These are phyloP conservation scores for Cephus rjabovi DNA, from an alignment of 2,888 invertebrate genomes.

Conservation along the genomic window DNA sequence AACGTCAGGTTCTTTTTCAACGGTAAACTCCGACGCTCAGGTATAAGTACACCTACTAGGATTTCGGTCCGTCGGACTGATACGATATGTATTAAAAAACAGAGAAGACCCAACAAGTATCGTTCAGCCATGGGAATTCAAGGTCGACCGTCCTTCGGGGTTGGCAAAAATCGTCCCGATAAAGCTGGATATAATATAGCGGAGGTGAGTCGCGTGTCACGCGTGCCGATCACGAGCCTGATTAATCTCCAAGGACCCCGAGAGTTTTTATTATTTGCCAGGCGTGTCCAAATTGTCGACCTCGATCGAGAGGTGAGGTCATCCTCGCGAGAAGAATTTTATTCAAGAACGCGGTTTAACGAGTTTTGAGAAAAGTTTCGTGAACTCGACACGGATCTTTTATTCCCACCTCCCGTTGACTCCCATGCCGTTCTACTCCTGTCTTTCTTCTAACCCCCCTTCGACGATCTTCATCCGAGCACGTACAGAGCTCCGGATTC, in stretches of 20 bases:
- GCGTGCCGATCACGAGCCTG: background rate
- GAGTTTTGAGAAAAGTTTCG: constrained; percentile 57
- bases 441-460: constrained; percentile 34
- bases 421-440: background rate
- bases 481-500: constrained; percentile 29
- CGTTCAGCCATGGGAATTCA: background rate
- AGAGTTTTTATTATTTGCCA: background rate
- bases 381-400: constrained; percentile 43
- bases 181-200: background rate
- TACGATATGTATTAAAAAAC: background rate
- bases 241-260: background rate
- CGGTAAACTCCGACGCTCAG: background rate
- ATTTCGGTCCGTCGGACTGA: background rate
- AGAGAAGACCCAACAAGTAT: background rate
- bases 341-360: constrained; percentile 34
- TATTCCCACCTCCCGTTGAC: constrained; percentile 32
- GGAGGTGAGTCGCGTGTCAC: background rate
- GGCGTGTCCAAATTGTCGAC: background rate
- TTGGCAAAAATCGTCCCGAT: background rate
- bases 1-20: constrained; percentile 41
- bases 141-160: background rate
- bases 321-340: background rate
- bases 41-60: background rate
- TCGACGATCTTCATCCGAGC: constrained; percentile 55
- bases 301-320: background rate